Base-by-base conservation (phyloP, 2,797 vertebrate species). In the Sandelia bainsii region DNA sequence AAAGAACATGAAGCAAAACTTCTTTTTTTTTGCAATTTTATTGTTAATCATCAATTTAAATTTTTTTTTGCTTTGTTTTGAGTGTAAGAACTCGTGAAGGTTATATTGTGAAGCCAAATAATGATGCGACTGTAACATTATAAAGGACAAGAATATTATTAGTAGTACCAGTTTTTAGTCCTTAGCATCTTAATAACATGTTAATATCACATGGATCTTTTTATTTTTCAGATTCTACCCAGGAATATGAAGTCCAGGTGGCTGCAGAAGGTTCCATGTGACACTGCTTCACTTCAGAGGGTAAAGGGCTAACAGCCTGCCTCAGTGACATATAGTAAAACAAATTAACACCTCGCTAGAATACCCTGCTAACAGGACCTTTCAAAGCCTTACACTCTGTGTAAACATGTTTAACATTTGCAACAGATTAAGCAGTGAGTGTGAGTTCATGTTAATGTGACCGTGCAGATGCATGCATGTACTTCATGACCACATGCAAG, bases 261-360 rank as follows among this genome's bases (percentile, higher is more conserved):
- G 80, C 67, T 58, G 68, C 49, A 72, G 56, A 27, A 22, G 80
- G 89, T 81, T 89, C 86, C 75, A 80, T 90, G 90, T 93, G 89
- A 89, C 88, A 93, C 81, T 73, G 88, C 86, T 86, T 87, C 86
- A 84, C 88, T 78, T 80, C 74, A 81, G 78, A 86, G 90, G 92
- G 80, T 79, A 88, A 92, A 85, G 89, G 83, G 91, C 90, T 91
- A 87, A 93, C 87, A 91, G 90, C 89, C 81, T 91, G 88, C 81
- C 89, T 82, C 90, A 76, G 89, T 91, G 86, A 73, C 91, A 93
- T 91, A 80, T 91, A 89, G 91, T 94, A 91, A 95, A 95, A 93
- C 88, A 89, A 93, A 89, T 94, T 92, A 93, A 92, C 93, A 92
- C 92, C 90, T 94, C 58, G 32, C 82, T 86, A 63, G 89, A 91